Conservation (phyloP, 2,888 invertebrate genomes). For the Troglohyphantes excavatus region DNA sequence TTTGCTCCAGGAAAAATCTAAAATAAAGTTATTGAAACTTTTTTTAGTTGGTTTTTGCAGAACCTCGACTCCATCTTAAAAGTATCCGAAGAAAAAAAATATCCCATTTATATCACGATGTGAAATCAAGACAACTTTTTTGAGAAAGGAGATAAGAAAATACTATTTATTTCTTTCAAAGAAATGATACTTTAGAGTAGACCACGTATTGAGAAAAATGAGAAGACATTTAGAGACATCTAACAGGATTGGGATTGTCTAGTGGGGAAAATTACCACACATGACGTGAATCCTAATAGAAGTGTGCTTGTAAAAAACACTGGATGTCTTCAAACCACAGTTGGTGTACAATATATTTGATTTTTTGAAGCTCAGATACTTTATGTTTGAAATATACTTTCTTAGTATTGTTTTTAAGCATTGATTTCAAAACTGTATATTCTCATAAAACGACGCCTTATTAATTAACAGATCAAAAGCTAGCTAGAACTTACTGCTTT, state of each 20-base stretch:
- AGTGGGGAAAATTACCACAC: neutral
- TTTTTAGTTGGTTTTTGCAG: neutral
- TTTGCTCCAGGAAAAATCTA: neutral
- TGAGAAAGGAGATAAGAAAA: neutral
- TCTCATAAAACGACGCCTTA: no score
- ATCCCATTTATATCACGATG: constrained; percentile 54
- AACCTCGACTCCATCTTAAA: neutral
- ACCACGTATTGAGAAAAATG: constrained; percentile 4
- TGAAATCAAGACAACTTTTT: constrained; percentile 35
- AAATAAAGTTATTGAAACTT: constrained; percentile 6
- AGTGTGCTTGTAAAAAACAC: no score
- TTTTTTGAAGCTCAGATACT: no score
- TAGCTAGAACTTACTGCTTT: no score
- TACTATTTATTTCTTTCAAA: neutral
- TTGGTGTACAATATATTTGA: no score
- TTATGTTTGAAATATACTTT: no score
- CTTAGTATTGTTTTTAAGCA: no score
- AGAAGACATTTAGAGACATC: neutral
- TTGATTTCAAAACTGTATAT: no score
- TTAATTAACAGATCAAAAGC: no score
- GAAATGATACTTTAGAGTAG: neutral
- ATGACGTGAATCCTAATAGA: neutral
- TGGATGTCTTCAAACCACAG: neutral
- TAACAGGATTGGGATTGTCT: neutral
- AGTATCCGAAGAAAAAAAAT: neutral